Percentiles rank a stretch among this genome's conserved stretches.
phyloP scores from a whole-genome alignment of 2,888 invertebrate genomes.

The Thalpophila matura region DNA sequence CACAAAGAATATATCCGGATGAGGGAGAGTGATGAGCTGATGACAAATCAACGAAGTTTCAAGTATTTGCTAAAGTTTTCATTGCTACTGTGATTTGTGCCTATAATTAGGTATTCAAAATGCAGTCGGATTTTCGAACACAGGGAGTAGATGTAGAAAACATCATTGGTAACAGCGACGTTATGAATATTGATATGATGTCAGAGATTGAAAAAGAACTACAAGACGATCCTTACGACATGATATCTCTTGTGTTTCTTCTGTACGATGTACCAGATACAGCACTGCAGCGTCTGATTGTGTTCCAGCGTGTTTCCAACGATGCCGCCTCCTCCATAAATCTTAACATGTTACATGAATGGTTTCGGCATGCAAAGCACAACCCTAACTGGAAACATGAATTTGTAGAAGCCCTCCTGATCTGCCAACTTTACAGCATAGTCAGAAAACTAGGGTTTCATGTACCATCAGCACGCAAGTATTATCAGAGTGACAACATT shows the following conservation, averaged over 20 bases:
- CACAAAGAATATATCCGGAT: too few species aligned
- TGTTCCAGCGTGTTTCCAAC: conserved; percentile 78
- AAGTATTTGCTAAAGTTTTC: neutral
- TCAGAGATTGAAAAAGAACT: conserved; percentile 82
- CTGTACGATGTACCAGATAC: conserved; percentile 84
- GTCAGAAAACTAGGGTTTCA: conserved; percentile 82
- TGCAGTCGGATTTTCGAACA: conserved; percentile 68
- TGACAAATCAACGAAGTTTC: too few species aligned
- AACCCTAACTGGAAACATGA: conserved; percentile 80
- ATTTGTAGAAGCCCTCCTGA: conserved; percentile 83
- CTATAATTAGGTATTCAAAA: conserved; percentile 42
- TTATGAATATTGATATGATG: conserved; percentile 76
- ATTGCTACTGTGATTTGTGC: neutral
- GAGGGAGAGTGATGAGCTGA: too few species aligned
- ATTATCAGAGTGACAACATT: conserved; percentile 75
- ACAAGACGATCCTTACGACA: conserved; percentile 74
- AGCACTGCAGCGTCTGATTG: conserved; percentile 79
- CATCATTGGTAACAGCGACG: conserved; percentile 68
- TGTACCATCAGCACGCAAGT: conserved; percentile 71
- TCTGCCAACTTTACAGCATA: conserved; percentile 79
- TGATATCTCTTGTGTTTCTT: conserved; percentile 84
- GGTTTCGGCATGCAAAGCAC: conserved; percentile 78
- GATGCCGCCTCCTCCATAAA: conserved; percentile 70
- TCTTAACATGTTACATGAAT: conserved; percentile 80
- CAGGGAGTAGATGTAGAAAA: conserved; percentile 48